Evolutionary conservation across 2,113 vertebrate genomes (phyloP).

Genomic region (Tichodroma muraria): DNA sequence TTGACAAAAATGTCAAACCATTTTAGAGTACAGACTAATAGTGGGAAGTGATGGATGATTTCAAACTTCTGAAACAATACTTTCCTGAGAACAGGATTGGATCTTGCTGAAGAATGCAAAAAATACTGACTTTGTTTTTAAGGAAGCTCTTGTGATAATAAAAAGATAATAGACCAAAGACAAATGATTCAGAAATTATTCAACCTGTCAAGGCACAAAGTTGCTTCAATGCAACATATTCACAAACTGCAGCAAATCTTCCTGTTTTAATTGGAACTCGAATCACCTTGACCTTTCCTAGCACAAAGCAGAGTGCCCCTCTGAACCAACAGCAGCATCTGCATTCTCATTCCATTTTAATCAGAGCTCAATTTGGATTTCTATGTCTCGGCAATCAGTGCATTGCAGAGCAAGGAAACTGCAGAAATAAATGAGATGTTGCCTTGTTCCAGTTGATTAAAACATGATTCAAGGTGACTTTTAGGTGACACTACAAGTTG

Average conservation of each 20-base stretch:
- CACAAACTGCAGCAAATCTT: not conserved
- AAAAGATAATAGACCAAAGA: not conserved
- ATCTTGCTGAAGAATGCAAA: not conserved
- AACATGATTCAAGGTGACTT: constrained; percentile 72
- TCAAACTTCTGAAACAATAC: not conserved
- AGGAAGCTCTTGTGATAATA: not conserved
- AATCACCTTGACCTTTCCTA: constrained; percentile 62
- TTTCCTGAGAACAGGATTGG: not conserved
- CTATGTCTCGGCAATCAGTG: constrained; percentile 49
- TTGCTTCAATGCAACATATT: not conserved
- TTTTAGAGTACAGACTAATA: not conserved
- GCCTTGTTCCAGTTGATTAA: constrained; percentile 65
- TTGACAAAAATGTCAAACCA: not conserved
- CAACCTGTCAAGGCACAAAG: not conserved
- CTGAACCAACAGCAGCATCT: constrained; percentile 28
- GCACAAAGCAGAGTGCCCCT: not conserved
- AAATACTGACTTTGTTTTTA: not conserved
- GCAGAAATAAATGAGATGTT: constrained; percentile 72
- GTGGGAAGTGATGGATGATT: not conserved
- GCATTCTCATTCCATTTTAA: constrained; percentile 64
- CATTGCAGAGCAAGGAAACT: constrained; percentile 36
- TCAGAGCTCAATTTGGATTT: constrained; percentile 65
- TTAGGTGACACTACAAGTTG: constrained; percentile 55
- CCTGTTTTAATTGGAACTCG: constrained; percentile 18
- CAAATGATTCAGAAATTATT: not conserved